A percentile compares a stretch with the other conserved stretches of the same genome.
phyloP scores from a whole-genome alignment of 2,113 vertebrate species.

The Onychostruthus taczanowskii region DNA sequence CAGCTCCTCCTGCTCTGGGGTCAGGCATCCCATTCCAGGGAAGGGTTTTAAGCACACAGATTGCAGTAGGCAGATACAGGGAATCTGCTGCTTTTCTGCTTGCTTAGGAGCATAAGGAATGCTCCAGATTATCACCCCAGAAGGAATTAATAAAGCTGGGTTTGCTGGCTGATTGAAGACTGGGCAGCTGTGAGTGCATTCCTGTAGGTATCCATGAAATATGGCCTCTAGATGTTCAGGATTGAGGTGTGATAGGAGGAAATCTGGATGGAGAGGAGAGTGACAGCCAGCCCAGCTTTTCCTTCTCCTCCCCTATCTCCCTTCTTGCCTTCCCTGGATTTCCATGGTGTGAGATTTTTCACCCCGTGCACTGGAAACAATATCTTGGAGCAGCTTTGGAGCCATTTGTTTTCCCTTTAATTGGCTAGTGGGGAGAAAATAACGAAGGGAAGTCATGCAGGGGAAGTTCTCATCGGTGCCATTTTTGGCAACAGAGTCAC shows the following conservation, averaged over 20 bases:
- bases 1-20: not conserved
- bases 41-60: not conserved
- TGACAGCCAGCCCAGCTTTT: not conserved
- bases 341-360: not conserved
- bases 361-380: not conserved
- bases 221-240: not conserved
- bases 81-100: not conserved
- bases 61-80: rapidly evolving
- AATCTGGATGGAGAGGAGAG: not conserved
- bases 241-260: not conserved
- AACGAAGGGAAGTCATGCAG: constrained; percentile 42
- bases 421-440: constrained; percentile 49
- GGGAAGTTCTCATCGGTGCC: constrained; percentile 16
- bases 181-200: not conserved
- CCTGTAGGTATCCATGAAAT: rapidly evolving
- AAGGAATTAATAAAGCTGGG: not conserved
- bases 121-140: not conserved
- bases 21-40: not conserved
- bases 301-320: not conserved
- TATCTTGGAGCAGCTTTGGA: not conserved
- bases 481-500: constrained; percentile 55
- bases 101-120: not conserved
- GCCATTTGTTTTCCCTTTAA: constrained; percentile 25
- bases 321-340: not conserved
- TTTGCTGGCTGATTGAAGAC: not conserved